Evolutionary conservation across 2,113 vertebrate genomes (phyloP).

Genomic region (Elachura formosa): DNA sequence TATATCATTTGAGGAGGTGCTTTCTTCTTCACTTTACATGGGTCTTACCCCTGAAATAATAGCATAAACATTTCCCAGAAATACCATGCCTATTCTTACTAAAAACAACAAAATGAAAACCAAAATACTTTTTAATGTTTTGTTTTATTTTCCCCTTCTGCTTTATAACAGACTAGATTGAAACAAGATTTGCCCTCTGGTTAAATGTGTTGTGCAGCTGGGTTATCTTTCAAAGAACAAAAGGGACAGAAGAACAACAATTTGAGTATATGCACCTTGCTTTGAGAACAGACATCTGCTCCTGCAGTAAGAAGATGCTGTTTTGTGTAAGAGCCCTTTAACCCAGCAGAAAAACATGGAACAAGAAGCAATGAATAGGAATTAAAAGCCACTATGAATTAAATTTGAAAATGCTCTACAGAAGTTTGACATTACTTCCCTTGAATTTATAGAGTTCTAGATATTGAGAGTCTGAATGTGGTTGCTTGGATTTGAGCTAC

Average conservation of each 20-base stretch:
- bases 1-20: background rate
- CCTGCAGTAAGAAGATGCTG: background rate
- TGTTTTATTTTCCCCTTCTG: too few species aligned
- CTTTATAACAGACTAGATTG: background rate
- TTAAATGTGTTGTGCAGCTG: background rate
- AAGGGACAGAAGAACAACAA: background rate
- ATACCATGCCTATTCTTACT: background rate
- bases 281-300: background rate
- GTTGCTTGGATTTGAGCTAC: background rate
- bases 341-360: background rate
- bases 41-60: background rate
- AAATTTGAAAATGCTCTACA: background rate
- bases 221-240: background rate
- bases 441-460: background rate
- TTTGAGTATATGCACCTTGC: background rate
- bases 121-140: background rate
- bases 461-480: background rate
- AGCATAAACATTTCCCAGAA: constrained; percentile 19
- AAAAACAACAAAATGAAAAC: background rate
- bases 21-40: background rate
- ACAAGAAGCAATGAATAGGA: background rate
- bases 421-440: background rate
- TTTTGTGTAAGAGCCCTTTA: background rate
- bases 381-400: background rate
- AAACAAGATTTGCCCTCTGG: background rate